phyloP scores from a whole-genome alignment of 2,888 invertebrate genomes.

The Clanis bilineata region DNA sequence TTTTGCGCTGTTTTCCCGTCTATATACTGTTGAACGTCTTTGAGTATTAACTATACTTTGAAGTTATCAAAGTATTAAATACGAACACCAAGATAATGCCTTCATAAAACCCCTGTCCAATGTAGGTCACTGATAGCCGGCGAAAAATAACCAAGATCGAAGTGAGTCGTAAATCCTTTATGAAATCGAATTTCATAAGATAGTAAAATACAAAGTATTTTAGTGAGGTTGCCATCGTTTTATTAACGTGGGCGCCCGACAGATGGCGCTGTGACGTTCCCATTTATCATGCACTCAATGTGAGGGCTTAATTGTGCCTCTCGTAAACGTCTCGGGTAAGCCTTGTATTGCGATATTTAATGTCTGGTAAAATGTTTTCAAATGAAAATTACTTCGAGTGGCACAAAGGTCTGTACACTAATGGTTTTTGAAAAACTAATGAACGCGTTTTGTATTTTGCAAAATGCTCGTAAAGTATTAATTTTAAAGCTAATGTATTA shows the following conservation, averaged over 20 bases:
- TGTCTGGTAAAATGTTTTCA: slow-evolving; percentile 6
- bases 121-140: slow-evolving; percentile 2
- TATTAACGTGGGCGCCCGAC: background rate
- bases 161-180: slow-evolving; percentile 5
- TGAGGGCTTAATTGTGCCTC: slow-evolving; percentile 15
- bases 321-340: slow-evolving; percentile 11
- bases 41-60: too few relatives aligned
- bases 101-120: background rate
- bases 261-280: slow-evolving; percentile 11
- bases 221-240: background rate
- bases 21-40: too few relatives aligned
- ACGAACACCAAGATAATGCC: background rate
- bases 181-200: slow-evolving; percentile 9
- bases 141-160: background rate
- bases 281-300: slow-evolving; percentile 17
- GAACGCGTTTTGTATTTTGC: background rate
- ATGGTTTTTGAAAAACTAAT: background rate
- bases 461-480: background rate
- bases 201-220: slow-evolving; percentile 9
- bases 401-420: background rate
- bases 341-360: slow-evolving; percentile 9
- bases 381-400: background rate
- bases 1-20: too few relatives aligned
- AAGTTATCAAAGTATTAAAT: background rate
- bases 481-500: background rate